A percentile compares a stretch with the other conserved stretches of the same genome.
Conservation (phyloP, 2,113 vertebrate species). For the Nycticorax nycticorax region DNA sequence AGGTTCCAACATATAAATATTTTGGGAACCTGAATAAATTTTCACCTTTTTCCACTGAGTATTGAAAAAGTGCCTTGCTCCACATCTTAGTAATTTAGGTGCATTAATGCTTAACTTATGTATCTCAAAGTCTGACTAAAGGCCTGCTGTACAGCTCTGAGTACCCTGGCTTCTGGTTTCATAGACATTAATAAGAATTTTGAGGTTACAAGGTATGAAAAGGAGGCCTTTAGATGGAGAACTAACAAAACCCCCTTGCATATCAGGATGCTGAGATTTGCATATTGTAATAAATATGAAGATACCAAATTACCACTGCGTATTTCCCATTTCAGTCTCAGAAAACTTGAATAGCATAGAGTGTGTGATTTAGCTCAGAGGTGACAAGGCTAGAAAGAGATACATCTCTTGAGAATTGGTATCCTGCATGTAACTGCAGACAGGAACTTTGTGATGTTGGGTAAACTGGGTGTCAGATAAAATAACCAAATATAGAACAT, state of each 20-base stretch:
- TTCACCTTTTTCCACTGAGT: neutral
- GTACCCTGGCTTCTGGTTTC: neutral
- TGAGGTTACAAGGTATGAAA: neutral
- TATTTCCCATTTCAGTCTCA: neutral
- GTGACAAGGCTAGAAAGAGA: neutral
- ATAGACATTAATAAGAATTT: neutral
- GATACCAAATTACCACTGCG: neutral
- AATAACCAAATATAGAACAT: neutral
- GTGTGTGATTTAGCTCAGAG: neutral
- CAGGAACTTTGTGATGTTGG: accelerated
- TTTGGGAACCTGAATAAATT: neutral
- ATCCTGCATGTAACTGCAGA: neutral
- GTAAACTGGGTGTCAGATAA: neutral
- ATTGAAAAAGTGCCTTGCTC: neutral
- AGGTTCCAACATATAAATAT: neutral
- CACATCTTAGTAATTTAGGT: neutral
- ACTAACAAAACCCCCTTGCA: neutral
- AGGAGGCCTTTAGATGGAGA: neutral
- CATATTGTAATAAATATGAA: neutral
- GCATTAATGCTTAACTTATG: neutral
- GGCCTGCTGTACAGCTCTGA: neutral
- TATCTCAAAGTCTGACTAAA: neutral
- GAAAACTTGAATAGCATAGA: neutral
- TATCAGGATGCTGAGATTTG: neutral
- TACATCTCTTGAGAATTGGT: neutral